Percentiles rank a stretch among this genome's conserved stretches.
These are phyloP conservation scores for Conus ventricosus DNA, from an alignment of 1,140 invertebrate species.

Conservation along the genomic window DNA sequence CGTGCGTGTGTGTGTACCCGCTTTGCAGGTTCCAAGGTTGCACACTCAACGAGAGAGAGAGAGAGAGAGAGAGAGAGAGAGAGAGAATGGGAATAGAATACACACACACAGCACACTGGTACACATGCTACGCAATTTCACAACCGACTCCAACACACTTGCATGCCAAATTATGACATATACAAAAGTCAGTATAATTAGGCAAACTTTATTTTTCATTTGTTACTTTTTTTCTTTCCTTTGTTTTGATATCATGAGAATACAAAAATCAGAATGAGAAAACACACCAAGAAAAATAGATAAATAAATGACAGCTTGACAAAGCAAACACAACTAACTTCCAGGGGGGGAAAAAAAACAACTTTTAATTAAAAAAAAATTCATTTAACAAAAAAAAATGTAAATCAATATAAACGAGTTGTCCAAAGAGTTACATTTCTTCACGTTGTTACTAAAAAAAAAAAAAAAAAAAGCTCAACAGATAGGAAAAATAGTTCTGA, in stretches of 20 bases:
- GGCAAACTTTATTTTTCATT: conserved; percentile 5
- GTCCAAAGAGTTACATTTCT: background rate
- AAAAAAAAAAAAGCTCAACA: background rate
- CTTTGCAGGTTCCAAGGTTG: background rate
- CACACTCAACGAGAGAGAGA: background rate
- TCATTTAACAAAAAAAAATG: background rate
- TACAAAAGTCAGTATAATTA: background rate
- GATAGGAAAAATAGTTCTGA: no score
- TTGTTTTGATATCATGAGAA: background rate
- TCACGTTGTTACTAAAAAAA: background rate
- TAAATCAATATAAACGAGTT: background rate
- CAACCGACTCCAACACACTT: background rate
- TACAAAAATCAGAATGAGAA: conserved; percentile 7
- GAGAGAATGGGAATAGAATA: background rate
- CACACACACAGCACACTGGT: background rate
- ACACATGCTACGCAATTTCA: background rate
- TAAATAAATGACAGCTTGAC: background rate
- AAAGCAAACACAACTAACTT: background rate
- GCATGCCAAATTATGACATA: background rate
- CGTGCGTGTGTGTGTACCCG: background rate
- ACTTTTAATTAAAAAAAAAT: background rate
- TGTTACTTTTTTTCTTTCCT: background rate
- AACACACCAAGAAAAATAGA: background rate
- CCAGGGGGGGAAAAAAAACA: background rate
- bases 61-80: conserved; percentile 13